Base-by-base conservation (phyloP, 2,888 invertebrate genomes). In the Spisula solida region DNA sequence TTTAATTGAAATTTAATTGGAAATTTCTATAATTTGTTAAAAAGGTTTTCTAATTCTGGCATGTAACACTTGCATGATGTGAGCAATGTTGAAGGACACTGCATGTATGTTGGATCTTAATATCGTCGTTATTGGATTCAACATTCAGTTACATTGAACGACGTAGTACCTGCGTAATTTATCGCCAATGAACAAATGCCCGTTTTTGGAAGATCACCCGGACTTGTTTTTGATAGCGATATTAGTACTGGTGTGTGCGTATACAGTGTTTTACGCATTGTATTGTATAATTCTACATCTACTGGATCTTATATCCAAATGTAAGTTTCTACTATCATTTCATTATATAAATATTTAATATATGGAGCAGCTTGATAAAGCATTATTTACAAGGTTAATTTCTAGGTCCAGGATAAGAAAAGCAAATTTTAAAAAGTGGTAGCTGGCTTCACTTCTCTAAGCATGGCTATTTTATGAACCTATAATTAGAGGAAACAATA, bases 191-290 rank as follows among this genome's bases (percentile, higher is more conserved):
- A 93, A 94, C 87, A 95, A 94, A 92, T 95, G 95, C 85, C 95
- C 95, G 25, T 95, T 95, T 91, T 91, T 95, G 66, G 95, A 94
- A 85, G 93, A 94, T 60, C 93, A 95, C 84, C 95, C 95, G 75
- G 95, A 95, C 85, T 86, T 95, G 79, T 95, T 95, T 93, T 81
- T 93, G 25, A 83, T 90, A 25, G 90, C 93, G 47, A 82, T 95
- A 20, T 87, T 90, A 29, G 82, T 95, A n/a, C 88, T 95, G 56
- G 70, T 94, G 82, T 91, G 93, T 84, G 94, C 93, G 1, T 95
- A 95, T 82, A 88, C 93, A 5, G 85, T 94, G 4, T 94, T 93
- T 82, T 95, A 94, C 92, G 94, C 93, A 31, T 70, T 95, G 2
- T 95, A 93, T 92, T 94, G 94, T 88, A 88, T 95, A 56, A 81